phyloP scores from a whole-genome alignment of 2,888 invertebrate species.

The Nomada ruficornis region DNA sequence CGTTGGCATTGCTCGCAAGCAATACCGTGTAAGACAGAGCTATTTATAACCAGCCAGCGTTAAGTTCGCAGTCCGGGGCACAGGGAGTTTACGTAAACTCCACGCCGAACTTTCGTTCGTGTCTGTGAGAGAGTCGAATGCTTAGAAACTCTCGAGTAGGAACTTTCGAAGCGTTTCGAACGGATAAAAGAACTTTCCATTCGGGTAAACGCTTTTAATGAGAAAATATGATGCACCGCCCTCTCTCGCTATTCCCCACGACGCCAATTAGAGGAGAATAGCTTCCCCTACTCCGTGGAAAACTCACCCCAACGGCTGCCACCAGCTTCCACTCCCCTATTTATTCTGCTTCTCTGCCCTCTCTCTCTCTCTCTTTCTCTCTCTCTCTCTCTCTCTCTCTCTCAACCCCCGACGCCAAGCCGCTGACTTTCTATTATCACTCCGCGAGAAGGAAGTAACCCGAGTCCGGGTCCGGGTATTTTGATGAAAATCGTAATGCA shows the following conservation, averaged over 20 bases:
- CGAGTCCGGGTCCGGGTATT: conserved; percentile 56
- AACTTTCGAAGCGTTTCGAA: conserved; percentile 70
- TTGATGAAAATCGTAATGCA: conserved; percentile 83
- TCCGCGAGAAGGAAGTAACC: conserved; percentile 60
- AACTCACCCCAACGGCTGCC: conserved; percentile 28
- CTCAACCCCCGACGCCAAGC: background rate
- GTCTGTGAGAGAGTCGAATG: conserved; percentile 55
- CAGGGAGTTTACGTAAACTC: conserved; percentile 62
- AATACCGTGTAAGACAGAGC: conserved; percentile 55
- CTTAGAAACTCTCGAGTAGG: conserved; percentile 66
- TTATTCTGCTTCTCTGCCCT: conserved; percentile 24
- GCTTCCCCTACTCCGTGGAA: conserved; percentile 38
- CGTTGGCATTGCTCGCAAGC: conserved; percentile 47
- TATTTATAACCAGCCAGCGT: conserved; percentile 68
- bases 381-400: conserved; percentile 6
- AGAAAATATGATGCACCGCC: conserved; percentile 78
- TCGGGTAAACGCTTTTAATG: conserved; percentile 76
- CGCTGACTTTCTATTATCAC: conserved; percentile 67
- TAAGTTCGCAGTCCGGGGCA: conserved; percentile 52
- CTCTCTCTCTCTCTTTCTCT: background rate
- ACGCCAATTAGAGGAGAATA: conserved; percentile 79
- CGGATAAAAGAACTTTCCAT: conserved; percentile 74
- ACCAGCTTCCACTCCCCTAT: background rate
- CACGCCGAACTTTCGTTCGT: conserved; percentile 58
- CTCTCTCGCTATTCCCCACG: conserved; percentile 68